Evolutionary conservation across 2,888 invertebrate genomes (phyloP).

Genomic region (Oligia fasciuncula): DNA sequence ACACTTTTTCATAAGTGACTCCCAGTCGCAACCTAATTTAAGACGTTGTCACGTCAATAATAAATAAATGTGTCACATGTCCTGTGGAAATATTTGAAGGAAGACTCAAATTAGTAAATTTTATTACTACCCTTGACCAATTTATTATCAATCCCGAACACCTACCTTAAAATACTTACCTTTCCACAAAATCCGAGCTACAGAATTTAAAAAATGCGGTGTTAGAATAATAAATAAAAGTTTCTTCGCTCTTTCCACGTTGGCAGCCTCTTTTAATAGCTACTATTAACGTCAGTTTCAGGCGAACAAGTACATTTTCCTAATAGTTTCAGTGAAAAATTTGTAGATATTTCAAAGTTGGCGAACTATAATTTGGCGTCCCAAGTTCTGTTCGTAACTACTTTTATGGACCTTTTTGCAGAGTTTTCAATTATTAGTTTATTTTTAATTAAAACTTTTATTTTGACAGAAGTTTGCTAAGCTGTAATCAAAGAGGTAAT

Average conservation of each 20-base stretch:
- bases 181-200: conserved; percentile 20
- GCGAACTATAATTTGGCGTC: conserved; percentile 40
- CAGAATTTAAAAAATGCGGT: background rate
- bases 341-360: conserved; percentile 45
- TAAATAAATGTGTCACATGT: no score
- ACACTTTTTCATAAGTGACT: no score
- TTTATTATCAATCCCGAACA: background rate
- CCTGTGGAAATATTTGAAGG: background rate
- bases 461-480: background rate
- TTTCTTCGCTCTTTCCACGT: conserved; percentile 28
- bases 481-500: background rate
- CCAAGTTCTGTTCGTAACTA: conserved; percentile 14
- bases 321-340: conserved; percentile 51
- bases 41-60: no score
- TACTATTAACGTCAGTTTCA: conserved; percentile 54
- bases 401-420: conserved; percentile 18
- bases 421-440: conserved; percentile 22
- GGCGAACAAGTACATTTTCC: conserved; percentile 50
- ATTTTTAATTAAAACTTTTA: background rate
- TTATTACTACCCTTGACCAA: background rate
- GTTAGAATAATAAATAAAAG: conserved; percentile 44
- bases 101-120: background rate
- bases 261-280: conserved; percentile 55
- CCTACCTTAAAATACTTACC: conserved; percentile 9
- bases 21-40: no score